Percentiles rank a stretch among this genome's conserved stretches.
Evolutionary conservation across 92 coral and sea anemone genomes (phyloP).

Genomic region (Heliopora coerulea): DNA sequence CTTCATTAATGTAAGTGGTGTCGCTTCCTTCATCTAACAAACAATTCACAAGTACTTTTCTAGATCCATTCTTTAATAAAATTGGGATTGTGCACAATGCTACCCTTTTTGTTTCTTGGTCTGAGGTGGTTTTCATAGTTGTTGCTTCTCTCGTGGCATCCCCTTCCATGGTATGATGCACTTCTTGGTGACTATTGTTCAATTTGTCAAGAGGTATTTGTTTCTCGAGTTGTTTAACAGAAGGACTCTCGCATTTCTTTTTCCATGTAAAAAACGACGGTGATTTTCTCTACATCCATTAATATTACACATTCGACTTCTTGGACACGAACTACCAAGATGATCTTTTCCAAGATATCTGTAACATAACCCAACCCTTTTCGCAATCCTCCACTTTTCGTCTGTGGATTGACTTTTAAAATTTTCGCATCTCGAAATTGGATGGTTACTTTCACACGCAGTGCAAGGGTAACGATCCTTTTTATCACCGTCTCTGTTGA

Average conservation of each 20-base stretch:
- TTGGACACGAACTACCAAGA: slow-evolving; percentile 45
- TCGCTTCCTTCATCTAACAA: slow-evolving; percentile 58
- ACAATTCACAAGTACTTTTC: slow-evolving; percentile 54
- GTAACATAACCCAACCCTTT: slow-evolving; percentile 50
- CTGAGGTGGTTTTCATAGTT: slow-evolving; percentile 1
- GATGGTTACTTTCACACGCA: slow-evolving; percentile 49
- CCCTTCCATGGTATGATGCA: no score
- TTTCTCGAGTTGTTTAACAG: no score
- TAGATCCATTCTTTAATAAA: slow-evolving; percentile 48
- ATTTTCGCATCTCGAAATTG: slow-evolving; percentile 51
- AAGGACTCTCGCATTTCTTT: no score
- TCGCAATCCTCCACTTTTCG: slow-evolving; percentile 58
- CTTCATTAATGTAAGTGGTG: slow-evolving; percentile 60
- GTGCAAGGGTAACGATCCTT: slow-evolving; percentile 28
- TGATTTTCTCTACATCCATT: slow-evolving; percentile 43
- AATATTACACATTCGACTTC: slow-evolving; percentile 34
- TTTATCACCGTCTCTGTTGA: slow-evolving; percentile 15
- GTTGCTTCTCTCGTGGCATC: no score
- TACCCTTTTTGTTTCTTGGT: slow-evolving; percentile 39
- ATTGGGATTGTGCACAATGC: slow-evolving; percentile 45
- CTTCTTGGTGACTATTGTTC: no score
- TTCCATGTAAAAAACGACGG: slow-evolving; percentile 11
- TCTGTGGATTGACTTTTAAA: slow-evolving; percentile 44
- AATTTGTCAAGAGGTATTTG: no score
- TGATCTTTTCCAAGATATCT: slow-evolving; percentile 59